These are phyloP conservation scores for Crenuchus spilurus DNA, from an alignment of 2,797 vertebrate species.

Conservation along the genomic window DNA sequence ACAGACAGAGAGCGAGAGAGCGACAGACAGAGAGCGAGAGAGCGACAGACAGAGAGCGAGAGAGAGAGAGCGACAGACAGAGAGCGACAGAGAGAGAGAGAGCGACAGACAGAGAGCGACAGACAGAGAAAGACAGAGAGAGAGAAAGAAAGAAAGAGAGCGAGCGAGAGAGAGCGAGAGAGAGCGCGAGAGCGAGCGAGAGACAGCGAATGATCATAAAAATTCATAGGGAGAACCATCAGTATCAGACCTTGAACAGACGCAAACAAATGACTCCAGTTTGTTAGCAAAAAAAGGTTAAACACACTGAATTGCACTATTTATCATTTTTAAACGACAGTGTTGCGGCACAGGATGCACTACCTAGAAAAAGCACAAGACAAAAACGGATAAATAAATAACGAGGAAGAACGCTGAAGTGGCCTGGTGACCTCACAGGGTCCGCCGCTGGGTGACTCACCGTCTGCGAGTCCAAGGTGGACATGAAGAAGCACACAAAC, in stretches of 20 bases:
- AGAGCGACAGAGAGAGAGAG: too few relatives aligned
- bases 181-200: too few relatives aligned
- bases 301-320: neutral
- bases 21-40: too few relatives aligned
- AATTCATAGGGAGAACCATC: neutral
- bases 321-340: neutral
- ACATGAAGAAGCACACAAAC: neutral
- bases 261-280: neutral
- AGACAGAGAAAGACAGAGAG: too few relatives aligned
- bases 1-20: too few relatives aligned
- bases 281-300: neutral
- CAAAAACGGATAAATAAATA: conserved; percentile 51
- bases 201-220: too few relatives aligned
- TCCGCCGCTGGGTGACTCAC: conserved; percentile 46
- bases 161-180: too few relatives aligned
- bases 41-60: too few relatives aligned
- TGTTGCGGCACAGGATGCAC: neutral
- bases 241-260: neutral
- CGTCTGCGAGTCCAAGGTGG: conserved; percentile 15
- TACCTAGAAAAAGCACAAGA: conserved; percentile 32
- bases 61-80: too few relatives aligned
- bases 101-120: too few relatives aligned
- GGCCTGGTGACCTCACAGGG: conserved; percentile 50
- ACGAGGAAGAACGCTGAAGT: conserved; percentile 50
- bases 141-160: too few relatives aligned